A percentile compares a stretch with the other conserved stretches of the same genome.
Evolutionary conservation across 2,113 vertebrate species (phyloP).

Genomic region (Caranx ignobilis): DNA sequence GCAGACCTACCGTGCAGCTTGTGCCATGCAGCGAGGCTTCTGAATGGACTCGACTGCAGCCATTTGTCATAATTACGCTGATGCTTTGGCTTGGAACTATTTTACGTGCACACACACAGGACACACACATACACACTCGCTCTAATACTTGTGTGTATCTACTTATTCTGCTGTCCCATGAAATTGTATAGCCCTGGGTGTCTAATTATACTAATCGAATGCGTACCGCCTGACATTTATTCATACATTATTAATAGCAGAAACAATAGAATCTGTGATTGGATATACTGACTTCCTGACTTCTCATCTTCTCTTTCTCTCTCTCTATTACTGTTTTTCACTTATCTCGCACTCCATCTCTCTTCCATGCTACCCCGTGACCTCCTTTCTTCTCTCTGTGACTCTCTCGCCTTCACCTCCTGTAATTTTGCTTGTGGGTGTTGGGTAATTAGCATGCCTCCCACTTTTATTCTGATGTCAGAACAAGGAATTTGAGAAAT

Average conservation of each 20-base stretch:
- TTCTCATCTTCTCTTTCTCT: conserved; percentile 62
- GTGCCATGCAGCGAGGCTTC: conserved; percentile 27
- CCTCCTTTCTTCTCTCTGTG: conserved; percentile 59
- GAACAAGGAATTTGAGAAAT: conserved; percentile 82
- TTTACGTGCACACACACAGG: conserved; percentile 21
- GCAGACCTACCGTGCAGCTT: conserved; percentile 25
- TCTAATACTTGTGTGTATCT: conserved; percentile 62
- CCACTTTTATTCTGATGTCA: conserved; percentile 75
- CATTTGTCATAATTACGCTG: conserved; percentile 79
- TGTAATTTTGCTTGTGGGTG: conserved; percentile 78
- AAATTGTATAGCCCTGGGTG: conserved; percentile 79
- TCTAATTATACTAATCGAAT: conserved; percentile 85
- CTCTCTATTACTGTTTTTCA: conserved; percentile 43
- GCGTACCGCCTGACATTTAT: conserved; percentile 78
- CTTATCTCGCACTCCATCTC: conserved; percentile 68
- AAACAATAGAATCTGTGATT: conserved; percentile 80
- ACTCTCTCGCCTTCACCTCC: conserved; percentile 69
- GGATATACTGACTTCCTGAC: conserved; percentile 62
- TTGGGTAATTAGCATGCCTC: conserved; percentile 74
- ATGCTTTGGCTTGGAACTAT: conserved; percentile 52
- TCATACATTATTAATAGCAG: conserved; percentile 83
- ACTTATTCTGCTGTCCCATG: conserved; percentile 64
- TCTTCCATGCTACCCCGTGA: conserved; percentile 46
- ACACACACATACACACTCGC: conserved; percentile 14
- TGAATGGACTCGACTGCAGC: conserved; percentile 55